These are phyloP conservation scores for Prolemur simus DNA, from an alignment of 2,113 vertebrate species.

Conservation along the genomic window DNA sequence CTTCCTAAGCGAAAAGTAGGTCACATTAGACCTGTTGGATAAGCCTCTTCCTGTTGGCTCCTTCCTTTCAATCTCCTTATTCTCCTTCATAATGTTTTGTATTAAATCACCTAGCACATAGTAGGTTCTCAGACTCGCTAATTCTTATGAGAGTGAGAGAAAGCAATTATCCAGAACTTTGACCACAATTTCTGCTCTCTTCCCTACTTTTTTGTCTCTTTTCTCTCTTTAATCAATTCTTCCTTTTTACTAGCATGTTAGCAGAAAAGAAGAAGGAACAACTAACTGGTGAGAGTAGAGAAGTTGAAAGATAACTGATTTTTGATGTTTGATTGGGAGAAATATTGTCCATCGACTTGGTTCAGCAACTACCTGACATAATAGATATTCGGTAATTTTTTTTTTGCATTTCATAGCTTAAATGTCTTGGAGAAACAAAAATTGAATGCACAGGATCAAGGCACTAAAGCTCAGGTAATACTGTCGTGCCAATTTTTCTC, in stretches of 20 bases:
- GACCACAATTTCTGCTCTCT: neutral
- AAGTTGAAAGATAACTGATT: slow-evolving; percentile 4
- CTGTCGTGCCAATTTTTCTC: neutral
- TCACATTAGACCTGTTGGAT: neutral
- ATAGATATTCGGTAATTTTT: slow-evolving; percentile 9
- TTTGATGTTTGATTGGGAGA: slow-evolving; percentile 52
- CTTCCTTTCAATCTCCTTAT: slow-evolving; percentile 29
- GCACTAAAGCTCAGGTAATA: slow-evolving; percentile 26
- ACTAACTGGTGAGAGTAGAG: neutral
- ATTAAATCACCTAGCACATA: neutral
- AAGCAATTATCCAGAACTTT: neutral
- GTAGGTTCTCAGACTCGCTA: slow-evolving; percentile 4
- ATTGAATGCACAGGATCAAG: slow-evolving; percentile 30
- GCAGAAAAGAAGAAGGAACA: neutral
- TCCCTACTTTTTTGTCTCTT: neutral
- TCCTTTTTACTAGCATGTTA: slow-evolving; percentile 9
- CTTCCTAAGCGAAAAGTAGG: neutral
- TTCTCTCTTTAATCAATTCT: slow-evolving; percentile 20
- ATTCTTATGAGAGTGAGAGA: slow-evolving; percentile 26
- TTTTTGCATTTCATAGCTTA: slow-evolving; percentile 48
- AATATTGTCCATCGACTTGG: neutral
- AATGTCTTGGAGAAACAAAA: slow-evolving; percentile 49
- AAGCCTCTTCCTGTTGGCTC: neutral
- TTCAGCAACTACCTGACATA: neutral
- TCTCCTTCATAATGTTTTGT: slow-evolving; percentile 31